Conservation (phyloP, 64 coral and sea anemone species). For the Montipora cactus region DNA sequence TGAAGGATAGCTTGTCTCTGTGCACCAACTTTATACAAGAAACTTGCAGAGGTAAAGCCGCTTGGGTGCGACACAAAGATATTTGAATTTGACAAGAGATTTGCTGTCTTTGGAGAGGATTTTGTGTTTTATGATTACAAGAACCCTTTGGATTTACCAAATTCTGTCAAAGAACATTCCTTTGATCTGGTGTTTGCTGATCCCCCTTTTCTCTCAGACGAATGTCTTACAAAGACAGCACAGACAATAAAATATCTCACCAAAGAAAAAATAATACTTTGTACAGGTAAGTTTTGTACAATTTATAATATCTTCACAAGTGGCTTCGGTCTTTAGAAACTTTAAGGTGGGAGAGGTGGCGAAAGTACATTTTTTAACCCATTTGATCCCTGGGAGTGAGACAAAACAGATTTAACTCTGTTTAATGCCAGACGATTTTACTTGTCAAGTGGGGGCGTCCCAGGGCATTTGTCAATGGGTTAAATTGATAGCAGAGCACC, state of each 20-base stretch:
- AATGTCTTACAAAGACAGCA: constrained; percentile 76
- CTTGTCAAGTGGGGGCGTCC: no score
- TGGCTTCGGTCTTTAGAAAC: no score
- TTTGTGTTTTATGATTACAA: constrained; percentile 82
- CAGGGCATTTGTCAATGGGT: no score
- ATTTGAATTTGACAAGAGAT: constrained; percentile 90
- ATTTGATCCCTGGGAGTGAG: no score
- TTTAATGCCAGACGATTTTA: no score
- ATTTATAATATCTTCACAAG: no score
- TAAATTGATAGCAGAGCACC: no score
- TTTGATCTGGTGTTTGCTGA: constrained; percentile 90
- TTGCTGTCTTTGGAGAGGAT: constrained; percentile 78
- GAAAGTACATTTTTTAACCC: no score
- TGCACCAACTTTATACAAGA: constrained; percentile 83
- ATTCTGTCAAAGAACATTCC: constrained; percentile 44
- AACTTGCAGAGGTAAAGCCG: constrained; percentile 56
- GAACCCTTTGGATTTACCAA: constrained; percentile 61
- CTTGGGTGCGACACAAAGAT: constrained; percentile 56
- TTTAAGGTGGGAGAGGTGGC: no score
- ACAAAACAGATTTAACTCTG: no score
- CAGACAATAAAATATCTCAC: constrained; percentile 77
- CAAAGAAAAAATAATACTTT: constrained; percentile 83
- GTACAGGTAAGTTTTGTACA: constrained; percentile 58
- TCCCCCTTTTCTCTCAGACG: constrained; percentile 83
- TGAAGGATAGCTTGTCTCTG: constrained; percentile 83